A percentile compares a stretch with the other conserved stretches of the same genome.
These are phyloP conservation scores for Andrena chrysosceles DNA, from an alignment of 2,888 invertebrate genomes.

Conservation along the genomic window DNA sequence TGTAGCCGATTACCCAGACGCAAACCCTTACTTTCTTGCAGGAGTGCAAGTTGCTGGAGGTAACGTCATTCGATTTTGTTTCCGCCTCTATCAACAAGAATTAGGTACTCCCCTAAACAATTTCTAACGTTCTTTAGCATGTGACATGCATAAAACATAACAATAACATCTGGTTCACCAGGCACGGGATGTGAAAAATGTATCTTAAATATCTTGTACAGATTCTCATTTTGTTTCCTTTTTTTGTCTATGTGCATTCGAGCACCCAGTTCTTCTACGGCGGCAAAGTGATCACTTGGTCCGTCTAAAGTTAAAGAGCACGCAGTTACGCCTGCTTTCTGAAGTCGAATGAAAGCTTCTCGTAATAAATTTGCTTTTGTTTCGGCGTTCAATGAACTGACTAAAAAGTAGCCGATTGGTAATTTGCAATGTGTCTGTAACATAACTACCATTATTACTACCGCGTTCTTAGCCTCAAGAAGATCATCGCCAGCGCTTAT, in stretches of 20 bases:
- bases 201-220: background rate
- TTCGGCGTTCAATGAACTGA: background rate
- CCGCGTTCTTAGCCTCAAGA: background rate
- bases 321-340: background rate
- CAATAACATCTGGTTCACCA: background rate
- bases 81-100: background rate
- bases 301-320: conserved; percentile 1
- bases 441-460: background rate
- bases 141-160: background rate
- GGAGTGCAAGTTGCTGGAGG: background rate
- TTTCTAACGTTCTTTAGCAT: conserved; percentile 5
- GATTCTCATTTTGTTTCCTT: background rate
- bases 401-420: conserved; percentile 2
- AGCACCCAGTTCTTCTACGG: background rate
- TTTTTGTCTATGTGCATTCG: background rate
- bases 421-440: background rate
- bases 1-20: background rate
- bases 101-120: background rate
- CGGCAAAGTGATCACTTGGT: background rate
- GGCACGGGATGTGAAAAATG: conserved; percentile 3
- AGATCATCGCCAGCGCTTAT: background rate
- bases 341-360: background rate
- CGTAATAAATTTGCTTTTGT: background rate
- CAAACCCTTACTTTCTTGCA: conserved; percentile 7
- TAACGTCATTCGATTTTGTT: background rate